Percentiles rank a stretch among this genome's conserved stretches.
Conservation (phyloP, 2,113 vertebrate species). For the Serilophus lunatus region DNA sequence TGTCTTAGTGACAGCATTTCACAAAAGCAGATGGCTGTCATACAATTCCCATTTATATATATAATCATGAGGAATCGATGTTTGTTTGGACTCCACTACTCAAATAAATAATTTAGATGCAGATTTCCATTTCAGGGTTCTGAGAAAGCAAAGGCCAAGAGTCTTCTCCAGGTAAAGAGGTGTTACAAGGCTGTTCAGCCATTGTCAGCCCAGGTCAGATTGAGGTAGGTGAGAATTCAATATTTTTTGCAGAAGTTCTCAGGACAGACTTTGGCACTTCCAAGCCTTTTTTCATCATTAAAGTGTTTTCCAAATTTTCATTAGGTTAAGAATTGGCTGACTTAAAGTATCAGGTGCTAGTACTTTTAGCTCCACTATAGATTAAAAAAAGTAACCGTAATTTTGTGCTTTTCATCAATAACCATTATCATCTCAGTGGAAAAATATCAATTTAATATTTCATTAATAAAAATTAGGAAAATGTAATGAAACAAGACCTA, state of each 20-base stretch:
- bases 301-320: neutral
- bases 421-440: neutral
- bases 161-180: neutral
- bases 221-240: neutral
- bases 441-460: neutral
- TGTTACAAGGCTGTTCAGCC: neutral
- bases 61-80: neutral
- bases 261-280: neutral
- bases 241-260: neutral
- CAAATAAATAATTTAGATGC: neutral
- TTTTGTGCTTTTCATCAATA: neutral
- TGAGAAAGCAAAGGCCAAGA: neutral
- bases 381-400: neutral
- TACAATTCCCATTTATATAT: neutral
- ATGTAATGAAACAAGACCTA: neutral
- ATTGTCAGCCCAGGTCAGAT: neutral
- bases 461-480: neutral
- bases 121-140: neutral
- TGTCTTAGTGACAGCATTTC: conserved; percentile 1
- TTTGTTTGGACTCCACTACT: neutral
- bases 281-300: neutral
- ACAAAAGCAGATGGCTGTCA: neutral
- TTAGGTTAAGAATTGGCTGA: neutral
- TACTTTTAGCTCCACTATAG: neutral
- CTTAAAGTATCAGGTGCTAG: neutral